A percentile compares a stretch with the other conserved stretches of the same genome.
These are phyloP conservation scores for Acanthisitta chloris DNA, from an alignment of 2,113 vertebrate species.

Conservation along the genomic window DNA sequence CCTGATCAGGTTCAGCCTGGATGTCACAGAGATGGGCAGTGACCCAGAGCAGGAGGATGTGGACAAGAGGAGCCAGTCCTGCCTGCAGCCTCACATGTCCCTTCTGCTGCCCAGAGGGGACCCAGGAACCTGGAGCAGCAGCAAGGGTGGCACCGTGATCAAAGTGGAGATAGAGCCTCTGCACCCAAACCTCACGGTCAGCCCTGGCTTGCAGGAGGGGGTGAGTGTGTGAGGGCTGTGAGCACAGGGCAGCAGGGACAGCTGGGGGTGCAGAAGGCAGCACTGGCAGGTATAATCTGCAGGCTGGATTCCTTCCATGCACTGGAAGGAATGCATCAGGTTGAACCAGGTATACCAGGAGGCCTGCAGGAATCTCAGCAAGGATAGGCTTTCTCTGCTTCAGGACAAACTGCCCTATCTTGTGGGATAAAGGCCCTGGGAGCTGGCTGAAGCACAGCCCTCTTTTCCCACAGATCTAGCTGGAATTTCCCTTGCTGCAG, in stretches of 20 bases:
- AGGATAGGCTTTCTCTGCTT: neutral
- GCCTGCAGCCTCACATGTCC: neutral
- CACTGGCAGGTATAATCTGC: neutral
- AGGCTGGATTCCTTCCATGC: neutral
- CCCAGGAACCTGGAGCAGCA: conserved; percentile 30
- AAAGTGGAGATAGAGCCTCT: conserved; percentile 24
- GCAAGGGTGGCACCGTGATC: neutral
- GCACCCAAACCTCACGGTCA: accelerated
- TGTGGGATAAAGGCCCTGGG: neutral
- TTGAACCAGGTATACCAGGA: neutral
- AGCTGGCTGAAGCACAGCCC: neutral
- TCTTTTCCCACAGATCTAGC: neutral
- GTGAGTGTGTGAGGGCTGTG: neutral
- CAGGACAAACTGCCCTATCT: neutral
- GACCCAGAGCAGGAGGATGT: conserved; percentile 77
- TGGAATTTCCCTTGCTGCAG: neutral
- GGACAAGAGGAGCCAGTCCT: conserved; percentile 20
- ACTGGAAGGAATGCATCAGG: no score
- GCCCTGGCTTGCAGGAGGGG: neutral
- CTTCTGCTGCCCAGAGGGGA: conserved; percentile 46
- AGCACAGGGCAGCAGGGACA: neutral
- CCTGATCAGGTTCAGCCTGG: conserved; percentile 82
- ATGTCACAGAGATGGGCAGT: conserved; percentile 73
- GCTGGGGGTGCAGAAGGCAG: neutral
- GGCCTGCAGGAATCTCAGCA: neutral